phyloP scores from a whole-genome alignment of 2,888 invertebrate species.

The Vannuccia rotundouncinata region DNA sequence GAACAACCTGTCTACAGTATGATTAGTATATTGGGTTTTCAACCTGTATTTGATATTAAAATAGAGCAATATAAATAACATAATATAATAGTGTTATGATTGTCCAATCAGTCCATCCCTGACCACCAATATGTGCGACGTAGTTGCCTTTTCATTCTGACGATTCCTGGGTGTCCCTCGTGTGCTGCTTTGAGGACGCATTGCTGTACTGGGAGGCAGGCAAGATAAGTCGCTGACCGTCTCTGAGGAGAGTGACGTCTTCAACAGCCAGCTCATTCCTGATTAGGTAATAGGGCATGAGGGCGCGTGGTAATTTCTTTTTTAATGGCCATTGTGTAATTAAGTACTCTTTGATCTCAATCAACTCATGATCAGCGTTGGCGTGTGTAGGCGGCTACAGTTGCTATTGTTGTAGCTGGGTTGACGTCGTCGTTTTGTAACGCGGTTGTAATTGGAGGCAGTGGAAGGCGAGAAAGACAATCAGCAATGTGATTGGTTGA shows the following conservation, averaged over 20 bases:
- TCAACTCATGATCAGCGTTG: not conserved
- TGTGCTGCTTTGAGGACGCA: not conserved
- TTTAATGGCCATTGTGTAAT: not conserved
- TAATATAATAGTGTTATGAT: too few relatives aligned
- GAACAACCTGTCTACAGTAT: too few relatives aligned
- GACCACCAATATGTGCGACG: conserved; percentile 25
- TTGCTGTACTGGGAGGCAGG: not conserved
- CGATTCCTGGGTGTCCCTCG: conserved; percentile 29
- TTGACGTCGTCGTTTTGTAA: not conserved
- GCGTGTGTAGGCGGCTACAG: not conserved
- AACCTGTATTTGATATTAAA: too few relatives aligned
- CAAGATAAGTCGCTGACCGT: not conserved
- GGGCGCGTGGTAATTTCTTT: not conserved
- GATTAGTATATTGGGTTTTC: too few relatives aligned
- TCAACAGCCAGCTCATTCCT: conserved; percentile 24
- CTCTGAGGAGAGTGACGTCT: conserved; percentile 15
- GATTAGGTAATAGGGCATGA: conserved; percentile 10
- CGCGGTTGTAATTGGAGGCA: not conserved
- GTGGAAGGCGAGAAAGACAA: not conserved
- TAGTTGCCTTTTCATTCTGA: conserved; percentile 11
- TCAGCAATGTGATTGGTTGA: not conserved
- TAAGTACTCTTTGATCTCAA: not conserved
- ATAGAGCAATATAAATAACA: too few relatives aligned
- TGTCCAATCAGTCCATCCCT: too few relatives aligned
- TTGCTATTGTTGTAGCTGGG: not conserved